Evolutionary conservation across 2,113 vertebrate genomes (phyloP).

Genomic region (Ovis canadensis): DNA sequence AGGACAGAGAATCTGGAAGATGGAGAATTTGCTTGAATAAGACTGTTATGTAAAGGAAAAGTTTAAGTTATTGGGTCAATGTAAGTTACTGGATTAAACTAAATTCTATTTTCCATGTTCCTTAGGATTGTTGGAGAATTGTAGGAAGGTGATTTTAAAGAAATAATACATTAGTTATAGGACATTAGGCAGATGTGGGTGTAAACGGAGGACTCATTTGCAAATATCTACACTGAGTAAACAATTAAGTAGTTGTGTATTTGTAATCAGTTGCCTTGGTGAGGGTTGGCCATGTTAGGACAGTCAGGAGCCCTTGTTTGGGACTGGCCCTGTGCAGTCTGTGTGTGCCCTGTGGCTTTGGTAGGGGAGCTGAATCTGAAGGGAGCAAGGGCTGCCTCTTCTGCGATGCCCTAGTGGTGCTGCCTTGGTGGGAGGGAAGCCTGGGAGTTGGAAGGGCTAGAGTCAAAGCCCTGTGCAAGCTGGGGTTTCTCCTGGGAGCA

Average conservation of each 20-base stretch:
- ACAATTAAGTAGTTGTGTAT: not conserved
- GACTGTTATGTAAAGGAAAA: not conserved
- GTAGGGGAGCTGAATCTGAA: not conserved
- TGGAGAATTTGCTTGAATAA: not conserved
- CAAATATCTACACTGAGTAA: not conserved
- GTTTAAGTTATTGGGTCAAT: not conserved
- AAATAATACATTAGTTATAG: not conserved
- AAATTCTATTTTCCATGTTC: not conserved
- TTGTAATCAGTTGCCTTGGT: not conserved
- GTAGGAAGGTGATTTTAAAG: not conserved
- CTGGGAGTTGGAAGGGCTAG: not conserved
- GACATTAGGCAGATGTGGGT: not conserved
- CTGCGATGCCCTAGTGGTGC: not conserved
- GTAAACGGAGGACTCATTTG: not conserved
- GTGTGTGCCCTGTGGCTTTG: not conserved
- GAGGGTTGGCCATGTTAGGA: not conserved
- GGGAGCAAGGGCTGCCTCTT: fast-evolving
- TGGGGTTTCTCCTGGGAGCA: not conserved
- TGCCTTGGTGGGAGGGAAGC: not conserved
- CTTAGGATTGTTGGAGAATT: not conserved
- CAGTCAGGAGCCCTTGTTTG: not conserved
- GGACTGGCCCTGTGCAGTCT: not conserved
- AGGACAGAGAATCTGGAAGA: not conserved
- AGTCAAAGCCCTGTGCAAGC: not conserved
- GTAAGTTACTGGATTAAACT: not conserved